A percentile compares a stretch with the other conserved stretches of the same genome.
These are phyloP conservation scores for Doris montereyensis DNA, from an alignment of 2,888 invertebrate genomes.

Conservation along the genomic window DNA sequence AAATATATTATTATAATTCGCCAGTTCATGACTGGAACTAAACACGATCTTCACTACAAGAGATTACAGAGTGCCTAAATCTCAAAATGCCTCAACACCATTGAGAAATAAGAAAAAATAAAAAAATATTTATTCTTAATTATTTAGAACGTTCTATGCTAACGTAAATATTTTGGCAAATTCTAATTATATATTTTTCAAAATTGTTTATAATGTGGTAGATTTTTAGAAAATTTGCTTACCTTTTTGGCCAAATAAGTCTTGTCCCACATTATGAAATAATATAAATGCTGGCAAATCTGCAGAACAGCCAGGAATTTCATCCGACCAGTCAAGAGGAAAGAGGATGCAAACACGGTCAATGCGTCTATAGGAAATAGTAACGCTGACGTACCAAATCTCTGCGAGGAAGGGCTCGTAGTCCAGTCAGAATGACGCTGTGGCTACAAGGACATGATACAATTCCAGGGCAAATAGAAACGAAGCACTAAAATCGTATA, in stretches of 20 bases:
- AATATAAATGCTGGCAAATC: slow-evolving; percentile 61
- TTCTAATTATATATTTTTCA: no score
- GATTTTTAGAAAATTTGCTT: slow-evolving; percentile 28
- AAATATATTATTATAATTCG: no score
- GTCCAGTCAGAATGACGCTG: slow-evolving; percentile 56
- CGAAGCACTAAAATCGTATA: slow-evolving; percentile 38
- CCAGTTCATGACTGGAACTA: no score
- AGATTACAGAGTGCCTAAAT: no score
- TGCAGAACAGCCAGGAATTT: slow-evolving; percentile 61
- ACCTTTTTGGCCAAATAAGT: slow-evolving; percentile 60
- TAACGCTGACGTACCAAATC: slow-evolving; percentile 61
- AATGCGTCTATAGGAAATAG: slow-evolving; percentile 64
- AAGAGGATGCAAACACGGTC: slow-evolving; percentile 57
- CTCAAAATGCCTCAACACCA: no score
- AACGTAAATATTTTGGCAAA: no score
- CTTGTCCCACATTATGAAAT: slow-evolving; percentile 64
- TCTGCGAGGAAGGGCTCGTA: slow-evolving; percentile 63
- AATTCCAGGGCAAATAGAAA: slow-evolving; percentile 56
- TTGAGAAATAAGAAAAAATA: no score
- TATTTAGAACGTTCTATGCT: no score
- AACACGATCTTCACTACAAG: no score
- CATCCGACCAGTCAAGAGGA: slow-evolving; percentile 56
- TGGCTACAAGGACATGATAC: slow-evolving; percentile 63
- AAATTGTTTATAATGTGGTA: no score
- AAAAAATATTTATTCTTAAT: no score